phyloP scores from a whole-genome alignment of 2,888 invertebrate species.

The Pegoplata infirma region DNA sequence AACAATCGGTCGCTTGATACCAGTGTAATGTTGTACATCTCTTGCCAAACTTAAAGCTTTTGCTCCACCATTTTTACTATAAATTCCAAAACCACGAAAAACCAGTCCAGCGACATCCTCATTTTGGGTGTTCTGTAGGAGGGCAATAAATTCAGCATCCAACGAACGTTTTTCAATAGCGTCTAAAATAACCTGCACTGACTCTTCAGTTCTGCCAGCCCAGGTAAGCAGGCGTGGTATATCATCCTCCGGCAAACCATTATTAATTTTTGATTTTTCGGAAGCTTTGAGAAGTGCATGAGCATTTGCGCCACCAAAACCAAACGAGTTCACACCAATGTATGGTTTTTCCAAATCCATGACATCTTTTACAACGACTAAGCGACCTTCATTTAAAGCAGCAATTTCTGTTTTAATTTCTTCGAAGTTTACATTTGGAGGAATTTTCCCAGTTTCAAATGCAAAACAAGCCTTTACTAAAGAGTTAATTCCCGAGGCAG shows the following conservation, averaged over 20 bases:
- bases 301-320: conserved; percentile 94
- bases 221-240: conserved; percentile 86
- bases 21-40: conserved; percentile 81
- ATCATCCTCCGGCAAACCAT: conserved; percentile 82
- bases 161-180: conserved; percentile 82
- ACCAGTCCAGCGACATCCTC: conserved; percentile 83
- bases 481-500: conserved; percentile 89
- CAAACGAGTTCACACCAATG: conserved; percentile 93
- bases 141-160: conserved; percentile 82
- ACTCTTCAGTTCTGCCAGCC: conserved; percentile 89
- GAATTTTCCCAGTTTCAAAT: conserved; percentile 88
- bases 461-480: conserved; percentile 89
- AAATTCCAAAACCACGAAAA: conserved; percentile 86
- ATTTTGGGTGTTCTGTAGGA: conserved; percentile 81
- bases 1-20: conserved; percentile 85
- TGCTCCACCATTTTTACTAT: conserved; percentile 67
- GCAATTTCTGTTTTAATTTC: conserved; percentile 82
- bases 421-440: conserved; percentile 91
- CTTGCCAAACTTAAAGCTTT: conserved; percentile 74
- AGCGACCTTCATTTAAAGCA: conserved; percentile 81
- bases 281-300: conserved; percentile 72
- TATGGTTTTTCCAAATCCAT: conserved; percentile 86
- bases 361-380: conserved; percentile 86
- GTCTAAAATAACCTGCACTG: conserved; percentile 83
- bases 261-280: conserved; percentile 78